A percentile compares a stretch with the other conserved stretches of the same genome.
Evolutionary conservation across 2,888 invertebrate genomes (phyloP).

Genomic region (Cremastobaeus sp.): DNA sequence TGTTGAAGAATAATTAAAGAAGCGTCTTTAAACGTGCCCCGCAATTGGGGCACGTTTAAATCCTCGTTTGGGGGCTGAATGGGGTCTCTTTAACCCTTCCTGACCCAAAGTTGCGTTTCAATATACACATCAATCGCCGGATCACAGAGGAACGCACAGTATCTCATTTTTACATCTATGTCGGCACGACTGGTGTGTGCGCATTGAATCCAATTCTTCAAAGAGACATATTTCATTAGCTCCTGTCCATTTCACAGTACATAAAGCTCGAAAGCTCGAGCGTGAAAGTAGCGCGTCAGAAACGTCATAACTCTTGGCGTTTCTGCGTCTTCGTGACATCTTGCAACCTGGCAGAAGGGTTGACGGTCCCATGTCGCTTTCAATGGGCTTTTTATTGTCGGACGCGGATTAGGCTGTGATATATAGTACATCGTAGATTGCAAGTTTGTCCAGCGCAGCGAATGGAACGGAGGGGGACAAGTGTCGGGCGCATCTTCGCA

Average conservation of each 20-base stretch:
- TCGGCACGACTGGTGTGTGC: too few species aligned
- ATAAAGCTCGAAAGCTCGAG: constrained; percentile 11
- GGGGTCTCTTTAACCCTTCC: too few species aligned
- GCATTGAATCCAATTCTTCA: too few species aligned
- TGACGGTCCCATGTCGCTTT: constrained; percentile 7
- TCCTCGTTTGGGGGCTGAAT: too few species aligned
- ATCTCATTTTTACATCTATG: too few species aligned
- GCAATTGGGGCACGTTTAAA: too few species aligned
- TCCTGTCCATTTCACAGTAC: constrained; percentile 41
- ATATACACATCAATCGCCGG: too few species aligned
- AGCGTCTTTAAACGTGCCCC: too few species aligned
- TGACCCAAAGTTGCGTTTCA: too few species aligned
- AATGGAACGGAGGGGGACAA: constrained; percentile 50
- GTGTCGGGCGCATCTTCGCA: constrained; percentile 49
- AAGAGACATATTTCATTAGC: constrained; percentile 42
- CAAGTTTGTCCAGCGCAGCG: constrained; percentile 43
- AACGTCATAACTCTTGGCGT: constrained; percentile 24
- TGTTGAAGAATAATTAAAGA: too few species aligned
- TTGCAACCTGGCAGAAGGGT: constrained; percentile 47
- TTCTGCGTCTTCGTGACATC: constrained; percentile 34
- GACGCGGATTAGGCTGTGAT: constrained; percentile 43
- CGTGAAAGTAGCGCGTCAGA: constrained; percentile 5
- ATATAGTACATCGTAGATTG: constrained; percentile 31
- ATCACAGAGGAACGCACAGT: too few species aligned
- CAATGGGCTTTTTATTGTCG: constrained; percentile 40